Evolutionary conservation across 1,140 invertebrate species (phyloP).

Genomic region (Drosophila punjabiensis): DNA sequence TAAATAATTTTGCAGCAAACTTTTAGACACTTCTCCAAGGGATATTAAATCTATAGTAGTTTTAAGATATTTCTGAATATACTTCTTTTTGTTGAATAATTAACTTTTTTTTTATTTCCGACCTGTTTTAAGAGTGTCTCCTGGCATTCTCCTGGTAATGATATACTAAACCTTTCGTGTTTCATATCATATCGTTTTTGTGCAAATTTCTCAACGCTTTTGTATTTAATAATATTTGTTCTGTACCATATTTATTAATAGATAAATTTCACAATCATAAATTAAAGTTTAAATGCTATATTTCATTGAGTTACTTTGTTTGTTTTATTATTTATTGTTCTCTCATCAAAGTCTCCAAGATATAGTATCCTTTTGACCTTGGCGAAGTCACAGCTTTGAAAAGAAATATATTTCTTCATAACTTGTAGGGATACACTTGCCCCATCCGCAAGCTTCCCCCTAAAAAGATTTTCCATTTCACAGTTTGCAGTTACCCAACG

Average conservation of each 20-base stretch:
- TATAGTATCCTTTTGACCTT: slow-evolving; percentile 25
- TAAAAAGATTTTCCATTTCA: slow-evolving; percentile 52
- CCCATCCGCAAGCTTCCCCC: neutral
- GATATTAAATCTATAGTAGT: no score
- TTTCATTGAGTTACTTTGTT: neutral
- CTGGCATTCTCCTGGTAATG: no score
- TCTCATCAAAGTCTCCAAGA: neutral
- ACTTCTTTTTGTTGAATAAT: no score
- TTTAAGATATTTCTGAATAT: no score
- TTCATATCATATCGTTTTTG: no score
- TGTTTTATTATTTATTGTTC: neutral
- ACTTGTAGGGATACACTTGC: neutral
- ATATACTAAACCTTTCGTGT: no score
- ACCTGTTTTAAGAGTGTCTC: no score
- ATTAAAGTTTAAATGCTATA: neutral
- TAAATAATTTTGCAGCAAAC: no score
- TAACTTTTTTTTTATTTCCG: no score
- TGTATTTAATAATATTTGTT: no score
- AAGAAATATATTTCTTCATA: neutral
- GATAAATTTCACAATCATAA: neutral
- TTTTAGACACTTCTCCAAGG: no score
- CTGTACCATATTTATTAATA: neutral
- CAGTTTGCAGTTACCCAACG: slow-evolving; percentile 67
- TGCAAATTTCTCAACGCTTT: no score
- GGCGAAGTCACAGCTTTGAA: neutral